A percentile compares a stretch with the other conserved stretches of the same genome.
Evolutionary conservation across 2,888 invertebrate genomes (phyloP).

Genomic region (Rotaria sp.): DNA sequence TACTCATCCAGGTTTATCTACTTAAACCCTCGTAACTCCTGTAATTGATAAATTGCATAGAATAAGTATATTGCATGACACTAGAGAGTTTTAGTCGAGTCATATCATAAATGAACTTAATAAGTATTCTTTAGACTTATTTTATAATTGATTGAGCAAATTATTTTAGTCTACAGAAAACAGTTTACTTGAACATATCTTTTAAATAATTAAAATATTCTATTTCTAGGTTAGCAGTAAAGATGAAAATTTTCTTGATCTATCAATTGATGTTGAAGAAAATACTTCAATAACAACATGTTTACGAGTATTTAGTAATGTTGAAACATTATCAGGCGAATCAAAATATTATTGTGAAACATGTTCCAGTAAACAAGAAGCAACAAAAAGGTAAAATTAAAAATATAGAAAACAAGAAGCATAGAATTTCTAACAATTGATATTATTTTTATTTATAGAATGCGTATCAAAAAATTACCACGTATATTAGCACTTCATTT

Average conservation of each 20-base stretch:
- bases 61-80: too few species aligned
- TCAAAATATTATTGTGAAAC: conserved; percentile 99
- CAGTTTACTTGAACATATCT: too few species aligned
- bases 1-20: too few species aligned
- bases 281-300: conserved; percentile 98
- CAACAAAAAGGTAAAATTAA: conserved; percentile 64
- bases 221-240: conserved; percentile 72
- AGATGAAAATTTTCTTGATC: conserved; percentile 95
- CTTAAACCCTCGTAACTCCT: too few species aligned
- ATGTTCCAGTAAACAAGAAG: conserved; percentile 97
- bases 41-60: too few species aligned
- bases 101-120: too few species aligned
- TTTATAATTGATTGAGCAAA: too few species aligned
- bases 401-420: not conserved
- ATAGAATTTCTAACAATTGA: conserved; percentile 59
- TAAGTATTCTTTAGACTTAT: too few species aligned
- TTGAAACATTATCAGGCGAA: conserved; percentile 94
- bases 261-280: conserved; percentile 97
- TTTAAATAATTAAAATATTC: not conserved
- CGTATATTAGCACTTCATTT: conserved; percentile 93
- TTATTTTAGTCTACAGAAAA: too few species aligned
- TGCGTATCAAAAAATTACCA: conserved; percentile 95
- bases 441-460: conserved; percentile 59
- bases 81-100: too few species aligned
- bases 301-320: conserved; percentile 90